Conservation (phyloP, 2,888 invertebrate species). For the Steromphala cineraria region DNA sequence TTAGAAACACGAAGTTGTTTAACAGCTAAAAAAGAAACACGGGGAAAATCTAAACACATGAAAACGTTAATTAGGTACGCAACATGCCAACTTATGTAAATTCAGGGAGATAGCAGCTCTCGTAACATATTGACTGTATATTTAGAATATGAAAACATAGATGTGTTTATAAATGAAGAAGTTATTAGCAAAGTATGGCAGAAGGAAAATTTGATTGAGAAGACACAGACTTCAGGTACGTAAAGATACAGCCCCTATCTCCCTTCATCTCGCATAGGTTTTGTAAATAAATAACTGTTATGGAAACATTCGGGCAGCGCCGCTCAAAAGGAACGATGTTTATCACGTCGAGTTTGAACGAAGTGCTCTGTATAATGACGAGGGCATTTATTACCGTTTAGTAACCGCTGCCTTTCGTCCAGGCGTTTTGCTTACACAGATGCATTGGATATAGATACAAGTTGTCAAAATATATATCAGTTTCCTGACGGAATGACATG, state of each 20-base stretch:
- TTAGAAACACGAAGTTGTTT: no score
- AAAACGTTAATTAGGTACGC: no score
- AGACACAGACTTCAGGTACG: background rate
- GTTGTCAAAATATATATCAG: slow-evolving; percentile 19
- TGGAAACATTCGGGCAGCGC: background rate
- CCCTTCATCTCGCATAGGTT: background rate
- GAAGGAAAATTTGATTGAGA: background rate
- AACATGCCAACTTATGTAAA: no score
- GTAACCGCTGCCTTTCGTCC: background rate
- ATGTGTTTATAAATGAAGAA: no score
- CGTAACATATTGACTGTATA: no score
- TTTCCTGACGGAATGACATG: slow-evolving; percentile 12
- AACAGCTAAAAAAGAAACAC: no score
- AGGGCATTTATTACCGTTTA: background rate
- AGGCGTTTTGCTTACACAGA: slow-evolving; percentile 3
- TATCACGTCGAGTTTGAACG: background rate
- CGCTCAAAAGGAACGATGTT: slow-evolving; percentile 1
- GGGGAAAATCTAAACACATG: no score
- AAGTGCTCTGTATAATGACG: background rate
- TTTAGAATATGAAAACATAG: no score
- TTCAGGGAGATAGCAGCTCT: no score
- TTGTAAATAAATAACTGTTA: slow-evolving; percentile 9
- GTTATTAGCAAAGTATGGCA: no score
- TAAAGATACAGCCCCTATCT: background rate
- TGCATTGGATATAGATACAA: slow-evolving; percentile 7